A percentile compares a stretch with the other conserved stretches of the same genome.
Conservation (phyloP, 2,797 vertebrate species). For the Lates japonicus region DNA sequence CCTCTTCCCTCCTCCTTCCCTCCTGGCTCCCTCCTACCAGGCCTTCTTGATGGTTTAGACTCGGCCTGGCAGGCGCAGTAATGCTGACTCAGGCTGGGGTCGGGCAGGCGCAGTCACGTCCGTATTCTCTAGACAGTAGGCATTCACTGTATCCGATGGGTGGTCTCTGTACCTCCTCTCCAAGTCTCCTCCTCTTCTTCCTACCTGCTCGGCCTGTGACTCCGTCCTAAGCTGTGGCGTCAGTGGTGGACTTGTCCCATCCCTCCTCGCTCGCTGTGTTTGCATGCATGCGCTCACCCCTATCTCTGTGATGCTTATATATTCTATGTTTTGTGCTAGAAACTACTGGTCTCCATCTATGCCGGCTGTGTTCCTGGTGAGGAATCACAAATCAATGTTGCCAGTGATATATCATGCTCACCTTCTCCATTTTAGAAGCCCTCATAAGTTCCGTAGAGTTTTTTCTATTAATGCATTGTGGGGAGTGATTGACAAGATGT, state of each 20-base stretch:
- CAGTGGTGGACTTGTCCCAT: slow-evolving; percentile 89
- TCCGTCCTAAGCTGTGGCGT: slow-evolving; percentile 89
- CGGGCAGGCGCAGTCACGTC: slow-evolving; percentile 92
- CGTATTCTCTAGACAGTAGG: slow-evolving; percentile 96
- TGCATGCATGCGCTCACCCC: slow-evolving; percentile 89
- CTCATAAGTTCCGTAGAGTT: slow-evolving; percentile 30
- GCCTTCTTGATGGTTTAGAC: slow-evolving; percentile 96
- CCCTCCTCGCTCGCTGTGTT: slow-evolving; percentile 89
- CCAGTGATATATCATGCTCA: slow-evolving; percentile 43
- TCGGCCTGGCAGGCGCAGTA: slow-evolving; percentile 94
- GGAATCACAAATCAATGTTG: slow-evolving; percentile 48
- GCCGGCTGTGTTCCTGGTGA: slow-evolving; percentile 64
- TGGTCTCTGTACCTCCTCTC: slow-evolving; percentile 85
- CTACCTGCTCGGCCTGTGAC: slow-evolving; percentile 88
- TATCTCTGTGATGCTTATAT: slow-evolving; percentile 77
- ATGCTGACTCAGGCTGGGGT: slow-evolving; percentile 95
- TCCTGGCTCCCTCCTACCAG: slow-evolving; percentile 88
- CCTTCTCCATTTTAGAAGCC: slow-evolving; percentile 46
- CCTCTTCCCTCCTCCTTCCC: slow-evolving; percentile 84
- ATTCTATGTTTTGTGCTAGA: slow-evolving; percentile 58
- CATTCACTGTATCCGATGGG: slow-evolving; percentile 94
- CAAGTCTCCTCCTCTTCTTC: slow-evolving; percentile 71
- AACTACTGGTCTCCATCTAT: slow-evolving; percentile 65
- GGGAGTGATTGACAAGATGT: slow-evolving; percentile 45
- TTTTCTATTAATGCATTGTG: slow-evolving; percentile 57